Evolutionary conservation across 1,140 invertebrate species (phyloP).

Genomic region (Gryllus bimaculatus): DNA sequence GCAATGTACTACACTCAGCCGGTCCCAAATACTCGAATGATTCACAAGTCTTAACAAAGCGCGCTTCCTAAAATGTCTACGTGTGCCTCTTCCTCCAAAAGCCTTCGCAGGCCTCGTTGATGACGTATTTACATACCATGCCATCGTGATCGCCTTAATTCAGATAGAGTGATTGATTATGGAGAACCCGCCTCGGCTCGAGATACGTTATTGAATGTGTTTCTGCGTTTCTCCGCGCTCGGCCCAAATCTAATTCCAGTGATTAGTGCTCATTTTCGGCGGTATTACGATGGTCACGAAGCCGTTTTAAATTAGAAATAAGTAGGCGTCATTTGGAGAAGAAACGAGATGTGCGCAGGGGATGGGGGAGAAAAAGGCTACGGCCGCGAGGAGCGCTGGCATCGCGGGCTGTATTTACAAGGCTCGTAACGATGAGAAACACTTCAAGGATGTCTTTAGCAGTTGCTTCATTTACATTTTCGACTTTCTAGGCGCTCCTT

Average conservation of each 20-base stretch:
- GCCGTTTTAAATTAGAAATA: background rate
- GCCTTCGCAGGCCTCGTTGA: background rate
- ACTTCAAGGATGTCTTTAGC: constrained; percentile 4
- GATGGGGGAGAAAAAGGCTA: background rate
- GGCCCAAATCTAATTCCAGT: background rate
- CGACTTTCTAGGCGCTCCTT: background rate
- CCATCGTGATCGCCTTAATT: background rate
- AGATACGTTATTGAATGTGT: constrained; percentile 1
- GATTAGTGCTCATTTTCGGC: background rate
- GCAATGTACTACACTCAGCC: too few relatives aligned
- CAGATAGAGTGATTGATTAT: background rate
- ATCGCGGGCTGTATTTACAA: background rate
- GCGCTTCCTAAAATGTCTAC: too few relatives aligned
- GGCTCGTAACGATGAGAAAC: background rate
- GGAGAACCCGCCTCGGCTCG: background rate
- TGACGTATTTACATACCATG: background rate
- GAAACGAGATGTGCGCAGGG: background rate
- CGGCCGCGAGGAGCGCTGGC: background rate
- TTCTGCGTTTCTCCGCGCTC: background rate
- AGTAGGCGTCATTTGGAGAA: background rate
- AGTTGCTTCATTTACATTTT: constrained; percentile 5
- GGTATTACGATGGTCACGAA: background rate
- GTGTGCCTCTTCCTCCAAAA: too few relatives aligned
- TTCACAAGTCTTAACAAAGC: too few relatives aligned
- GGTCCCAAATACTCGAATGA: too few relatives aligned